Evolutionary conservation across 2,797 vertebrate species (phyloP).

Genomic region (Gymnothorax reevesii): DNA sequence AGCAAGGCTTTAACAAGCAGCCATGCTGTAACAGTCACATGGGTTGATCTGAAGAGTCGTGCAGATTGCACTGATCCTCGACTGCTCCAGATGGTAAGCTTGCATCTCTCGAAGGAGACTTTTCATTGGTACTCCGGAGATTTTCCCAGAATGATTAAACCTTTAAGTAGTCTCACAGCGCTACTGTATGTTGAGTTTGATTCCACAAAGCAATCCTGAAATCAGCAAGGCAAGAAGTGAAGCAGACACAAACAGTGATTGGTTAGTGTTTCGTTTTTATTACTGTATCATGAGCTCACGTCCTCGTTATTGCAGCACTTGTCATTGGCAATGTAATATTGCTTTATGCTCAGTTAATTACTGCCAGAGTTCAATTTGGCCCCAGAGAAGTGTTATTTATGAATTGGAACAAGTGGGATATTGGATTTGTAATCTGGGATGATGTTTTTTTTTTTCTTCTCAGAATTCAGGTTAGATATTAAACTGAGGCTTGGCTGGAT

Average conservation of each 20-base stretch:
- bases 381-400: slow-evolving; percentile 25
- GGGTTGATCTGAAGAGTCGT: not conserved
- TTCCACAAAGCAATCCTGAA: not conserved
- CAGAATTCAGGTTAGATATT: not conserved
- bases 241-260: slow-evolving; percentile 24
- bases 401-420: slow-evolving; percentile 25
- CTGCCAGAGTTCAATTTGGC: slow-evolving; percentile 48
- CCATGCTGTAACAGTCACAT: not conserved
- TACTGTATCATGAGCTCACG: slow-evolving; percentile 65
- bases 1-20: not conserved
- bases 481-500: not conserved
- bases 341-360: slow-evolving; percentile 62
- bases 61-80: slow-evolving; percentile 51
- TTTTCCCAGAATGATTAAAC: not conserved
- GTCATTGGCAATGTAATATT: slow-evolving; percentile 70
- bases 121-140: not conserved
- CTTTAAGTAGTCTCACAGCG: not conserved
- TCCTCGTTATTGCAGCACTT: slow-evolving; percentile 75
- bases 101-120: slow-evolving; percentile 29
- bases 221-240: not conserved
- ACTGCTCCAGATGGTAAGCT: slow-evolving; percentile 61
- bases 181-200: not conserved
- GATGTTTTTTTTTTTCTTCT: not conserved
- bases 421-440: not conserved
- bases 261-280: slow-evolving; percentile 65